Evolutionary conservation across 2,113 vertebrate species (phyloP), one percentile per base, ranked within the genome.

Genomic region (Plecotus auritus): DNA sequence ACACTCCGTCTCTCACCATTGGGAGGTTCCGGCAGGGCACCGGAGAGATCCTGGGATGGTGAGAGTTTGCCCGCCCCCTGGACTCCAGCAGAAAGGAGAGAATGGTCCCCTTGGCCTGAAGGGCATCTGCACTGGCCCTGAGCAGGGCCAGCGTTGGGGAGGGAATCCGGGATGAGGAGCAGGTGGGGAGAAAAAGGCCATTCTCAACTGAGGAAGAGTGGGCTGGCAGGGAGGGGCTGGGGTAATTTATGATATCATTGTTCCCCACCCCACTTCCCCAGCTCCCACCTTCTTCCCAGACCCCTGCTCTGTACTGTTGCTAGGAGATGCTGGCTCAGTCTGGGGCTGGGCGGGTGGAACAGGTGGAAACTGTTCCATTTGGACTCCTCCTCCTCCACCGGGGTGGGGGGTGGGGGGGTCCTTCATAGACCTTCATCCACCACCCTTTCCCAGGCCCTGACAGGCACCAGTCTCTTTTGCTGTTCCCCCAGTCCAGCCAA

Each of bases 291-390:
- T 97, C 98, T 98, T 98, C 98, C 98, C 98, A 98, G 98, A 67
- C 98, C 98, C 97, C 97, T 88, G 95, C 97, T 98, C 98, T 97
- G 97, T 97, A 98, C 91, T 7, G 98, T 98, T 98, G 98, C 98
- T 97, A 98, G 97, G 98, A 98, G 97, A 95, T 97, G 54, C 88
- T 81, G 30, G 96, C 97, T 96, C 96, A 93, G 97, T 95, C 93
- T 90, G 84, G 78, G 56, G 94, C 89, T 47, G 97, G 98, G 97
- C 94, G 95, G 97, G 95, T 94, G 96, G 86, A 93, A 85, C 70
- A 51, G 45, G 17, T 37, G 1, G 11, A 30, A 9, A 5, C 88
- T 45, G 70, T 92, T 97, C 98, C 98, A 97, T 98, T 97, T 98
- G 98, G 97, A 97, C 54, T 14, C 64, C 66, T 88, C 47, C 74